Evolutionary conservation across 2,113 vertebrate species (phyloP).

Genomic region (Aix galericulata): DNA sequence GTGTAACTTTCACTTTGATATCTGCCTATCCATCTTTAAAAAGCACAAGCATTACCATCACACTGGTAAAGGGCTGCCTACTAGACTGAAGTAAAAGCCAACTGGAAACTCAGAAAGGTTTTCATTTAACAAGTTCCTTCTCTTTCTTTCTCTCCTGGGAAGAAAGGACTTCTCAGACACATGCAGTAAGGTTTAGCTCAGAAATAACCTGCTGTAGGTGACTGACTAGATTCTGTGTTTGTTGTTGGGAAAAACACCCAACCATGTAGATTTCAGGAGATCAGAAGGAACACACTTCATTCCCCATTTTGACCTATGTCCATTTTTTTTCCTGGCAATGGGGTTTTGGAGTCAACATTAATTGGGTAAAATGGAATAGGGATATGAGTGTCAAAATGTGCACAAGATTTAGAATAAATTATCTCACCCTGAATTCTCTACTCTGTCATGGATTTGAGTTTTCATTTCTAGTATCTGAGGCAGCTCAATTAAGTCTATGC

Average conservation of each 20-base stretch:
- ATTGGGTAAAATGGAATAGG: neutral
- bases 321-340: neutral
- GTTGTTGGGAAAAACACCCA: fast-evolving
- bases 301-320: neutral
- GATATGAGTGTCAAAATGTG: neutral
- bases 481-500: neutral
- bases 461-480: neutral
- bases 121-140: neutral
- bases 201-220: neutral
- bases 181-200: neutral
- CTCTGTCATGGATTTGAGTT: neutral
- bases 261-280: neutral
- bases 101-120: neutral
- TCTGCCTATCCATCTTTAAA: neutral
- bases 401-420: neutral
- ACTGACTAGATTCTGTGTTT: neutral
- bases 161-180: neutral
- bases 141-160: neutral
- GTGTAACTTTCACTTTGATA: neutral
- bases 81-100: neutral
- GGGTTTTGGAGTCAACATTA: neutral
- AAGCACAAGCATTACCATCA: neutral
- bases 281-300: neutral
- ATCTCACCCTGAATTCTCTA: neutral
- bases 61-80: neutral